Evolutionary conservation across 2,888 invertebrate species (phyloP), one percentile per base, ranked within the genome.

Genomic region (Hirtodrosophila duncani): DNA sequence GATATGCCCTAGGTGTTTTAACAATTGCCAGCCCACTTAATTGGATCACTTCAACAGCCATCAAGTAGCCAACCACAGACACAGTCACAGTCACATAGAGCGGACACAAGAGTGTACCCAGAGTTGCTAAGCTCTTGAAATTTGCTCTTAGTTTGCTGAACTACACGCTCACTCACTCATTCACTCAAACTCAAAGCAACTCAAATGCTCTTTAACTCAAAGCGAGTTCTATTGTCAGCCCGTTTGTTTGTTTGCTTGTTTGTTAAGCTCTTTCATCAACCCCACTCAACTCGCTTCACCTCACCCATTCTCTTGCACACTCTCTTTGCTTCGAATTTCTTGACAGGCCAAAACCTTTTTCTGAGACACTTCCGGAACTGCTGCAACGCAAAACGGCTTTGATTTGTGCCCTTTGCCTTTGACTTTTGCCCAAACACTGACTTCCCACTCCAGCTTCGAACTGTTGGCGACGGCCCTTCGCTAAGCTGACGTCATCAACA

Each of bases 401-500:
- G 77, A 71, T 63, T 70, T 67, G 64, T 65, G 67, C 51, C 57
- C n/a, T n/a, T n/a, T n/a, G n/a, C n/a, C n/a, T n/a, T 58, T 60
- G 39, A 53, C 52, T 55, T 50, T 31, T 50, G 37, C 38, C 30
- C 38, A 16, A 21, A 26, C 30, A 3, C 10, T 41, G 8, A 10
- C 3, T 27, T 21, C 39, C 18, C 18, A 1, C 17, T 38, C 11
- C 6, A 8, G 29, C 17, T 38, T 42, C 10, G 13, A 29, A 10
- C 9, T 20, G 7, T 20, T 7, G 5, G 7, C 4, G 4, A 6
- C 7, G 4, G 21, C 13, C 7, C 20, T 18, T 17, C 31, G 57
- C 39, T 61, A 53, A 64, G 71, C 65, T 74, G 63, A 78, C 72
- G 79, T 74, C 72, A 74, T 70, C 79, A 63, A 63, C 79, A 63